Conservation (phyloP, 2,113 vertebrate species). For the Gymnogyps californianus region DNA sequence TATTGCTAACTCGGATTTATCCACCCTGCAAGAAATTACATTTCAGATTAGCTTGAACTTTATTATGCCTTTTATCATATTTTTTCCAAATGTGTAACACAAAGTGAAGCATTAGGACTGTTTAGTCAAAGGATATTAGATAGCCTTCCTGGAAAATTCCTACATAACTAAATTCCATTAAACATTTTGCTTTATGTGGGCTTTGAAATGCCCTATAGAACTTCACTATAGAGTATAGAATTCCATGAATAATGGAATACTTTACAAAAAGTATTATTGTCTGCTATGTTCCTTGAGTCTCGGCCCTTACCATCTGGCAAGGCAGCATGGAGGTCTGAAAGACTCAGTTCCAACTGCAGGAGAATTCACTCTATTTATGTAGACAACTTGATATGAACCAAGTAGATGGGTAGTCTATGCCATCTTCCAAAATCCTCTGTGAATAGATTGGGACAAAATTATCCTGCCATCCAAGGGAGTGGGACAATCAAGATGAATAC, state of each 20-base stretch:
- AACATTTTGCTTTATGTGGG: not conserved
- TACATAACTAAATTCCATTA: not conserved
- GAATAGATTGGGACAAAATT: not conserved
- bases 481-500: not conserved
- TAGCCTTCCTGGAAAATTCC: not conserved
- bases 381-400: not conserved
- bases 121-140: not conserved
- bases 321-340: not conserved
- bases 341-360: not conserved
- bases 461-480: not conserved
- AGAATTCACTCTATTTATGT: not conserved
- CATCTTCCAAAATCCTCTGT: not conserved
- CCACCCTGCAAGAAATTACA: not conserved
- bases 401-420: not conserved
- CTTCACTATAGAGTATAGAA: not conserved
- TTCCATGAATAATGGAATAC: not conserved
- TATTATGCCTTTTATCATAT: not conserved
- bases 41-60: slow-evolving; percentile 5
- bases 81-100: not conserved
- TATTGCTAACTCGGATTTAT: not conserved
- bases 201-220: not conserved
- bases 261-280: not conserved
- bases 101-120: not conserved
- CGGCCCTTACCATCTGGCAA: not conserved
- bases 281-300: not conserved